phyloP scores from a whole-genome alignment of 2,113 vertebrate genomes.

The Tylochromis polylepis region DNA sequence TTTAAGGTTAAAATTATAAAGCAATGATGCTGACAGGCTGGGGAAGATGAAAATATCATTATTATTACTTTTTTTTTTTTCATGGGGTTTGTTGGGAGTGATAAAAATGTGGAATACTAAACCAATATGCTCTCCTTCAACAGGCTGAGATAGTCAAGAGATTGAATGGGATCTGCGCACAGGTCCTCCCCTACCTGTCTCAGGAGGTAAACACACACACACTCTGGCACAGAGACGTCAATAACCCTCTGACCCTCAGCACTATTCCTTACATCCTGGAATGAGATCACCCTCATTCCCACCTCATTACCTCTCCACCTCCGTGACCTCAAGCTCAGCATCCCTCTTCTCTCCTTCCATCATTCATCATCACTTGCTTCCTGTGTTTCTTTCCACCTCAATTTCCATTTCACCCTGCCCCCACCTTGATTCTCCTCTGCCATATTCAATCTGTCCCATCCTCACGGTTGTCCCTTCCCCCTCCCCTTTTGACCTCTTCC shows the following conservation, averaged over 20 bases:
- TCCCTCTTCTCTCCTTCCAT: conserved; percentile 17
- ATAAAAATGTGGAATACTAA: not conserved
- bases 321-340: conserved; percentile 42
- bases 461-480: not conserved
- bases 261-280: conserved; percentile 50
- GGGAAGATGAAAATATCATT: not conserved
- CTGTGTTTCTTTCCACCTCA: conserved; percentile 19
- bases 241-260: conserved; percentile 40
- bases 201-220: conserved; percentile 82
- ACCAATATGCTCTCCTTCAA: not conserved
- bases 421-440: not conserved
- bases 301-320: conserved; percentile 56
- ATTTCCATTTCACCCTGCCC: conserved; percentile 19
- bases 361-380: conserved; percentile 44
- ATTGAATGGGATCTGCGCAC: conserved; percentile 96
- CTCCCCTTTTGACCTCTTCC: not conserved
- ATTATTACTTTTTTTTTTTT: no score
- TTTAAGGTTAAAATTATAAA: not conserved
- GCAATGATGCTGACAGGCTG: not conserved
- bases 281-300: conserved; percentile 64
- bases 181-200: conserved; percentile 96
- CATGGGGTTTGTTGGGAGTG: not conserved
- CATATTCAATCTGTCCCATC: conserved; percentile 26
- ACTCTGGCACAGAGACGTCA: conserved; percentile 2
- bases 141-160: conserved; percentile 98